phyloP scores from a whole-genome alignment of 2,888 invertebrate genomes.

The Tridacna crocea region DNA sequence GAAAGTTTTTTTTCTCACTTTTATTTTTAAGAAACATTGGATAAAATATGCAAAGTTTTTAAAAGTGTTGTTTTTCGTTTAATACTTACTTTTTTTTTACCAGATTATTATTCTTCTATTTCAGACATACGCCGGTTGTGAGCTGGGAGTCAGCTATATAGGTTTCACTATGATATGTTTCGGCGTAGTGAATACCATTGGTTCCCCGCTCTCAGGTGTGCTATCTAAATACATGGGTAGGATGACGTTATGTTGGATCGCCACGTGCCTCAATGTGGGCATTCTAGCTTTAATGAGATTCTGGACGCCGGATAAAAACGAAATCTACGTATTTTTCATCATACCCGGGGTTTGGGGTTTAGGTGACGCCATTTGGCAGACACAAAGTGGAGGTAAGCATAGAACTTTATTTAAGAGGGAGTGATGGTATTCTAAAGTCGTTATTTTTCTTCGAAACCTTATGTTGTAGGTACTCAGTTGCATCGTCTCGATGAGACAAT shows the following conservation, averaged over 20 bases:
- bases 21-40: no score
- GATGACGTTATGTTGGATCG: constrained; percentile 59
- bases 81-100: no score
- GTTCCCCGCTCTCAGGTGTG: constrained; percentile 70
- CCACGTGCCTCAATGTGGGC: constrained; percentile 62
- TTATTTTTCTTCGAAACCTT: no score
- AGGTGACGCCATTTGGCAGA: constrained; percentile 71
- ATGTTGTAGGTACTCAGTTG: no score
- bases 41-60: no score
- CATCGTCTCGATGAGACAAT: no score
- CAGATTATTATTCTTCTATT: constrained; percentile 27
- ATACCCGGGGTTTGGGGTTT: constrained; percentile 71
- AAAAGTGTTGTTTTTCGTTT: no score
- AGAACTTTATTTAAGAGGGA: no score
- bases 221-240: constrained; percentile 66
- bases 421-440: no score
- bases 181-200: constrained; percentile 73
- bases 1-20: no score
- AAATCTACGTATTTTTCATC: constrained; percentile 66
- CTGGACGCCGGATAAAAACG: constrained; percentile 54
- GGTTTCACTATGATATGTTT: constrained; percentile 79
- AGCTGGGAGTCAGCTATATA: constrained; percentile 75
- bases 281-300: constrained; percentile 61
- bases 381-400: constrained; percentile 68
- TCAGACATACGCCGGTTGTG: constrained; percentile 79